Evolutionary conservation across 92 coral and sea anemone genomes (phyloP), one percentile per base, ranked within the genome.

Genomic region (Porites rus): DNA sequence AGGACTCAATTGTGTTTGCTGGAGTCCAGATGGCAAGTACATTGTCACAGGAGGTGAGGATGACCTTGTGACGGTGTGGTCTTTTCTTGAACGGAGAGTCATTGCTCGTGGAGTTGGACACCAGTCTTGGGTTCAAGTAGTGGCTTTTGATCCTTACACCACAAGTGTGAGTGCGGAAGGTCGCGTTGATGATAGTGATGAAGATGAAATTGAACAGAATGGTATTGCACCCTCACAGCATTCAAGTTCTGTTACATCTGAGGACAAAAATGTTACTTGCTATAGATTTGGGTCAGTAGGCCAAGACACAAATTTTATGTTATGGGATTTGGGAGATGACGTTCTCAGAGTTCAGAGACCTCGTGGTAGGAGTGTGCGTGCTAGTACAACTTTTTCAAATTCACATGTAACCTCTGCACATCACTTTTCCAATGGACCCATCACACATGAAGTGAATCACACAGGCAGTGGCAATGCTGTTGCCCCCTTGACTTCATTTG

Each of bases 11-110:
- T 97, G 99, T 86, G 98, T 95, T 31, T 97, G 98, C 79, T 97
- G 99, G 99, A 97, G 99, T 78, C 99, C 99, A 2, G 99, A 97
- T 78, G 99, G 99, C 24, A 95, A 97, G 90, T 97, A 97, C 70
- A 88, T 97, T 53, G 99, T 97, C 7, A 92, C 95, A 8, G 99
- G 98, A 56, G 99, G 99, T 1, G 99, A 97, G 81, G 99, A 97
- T 80, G 99, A 97, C 51, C 92, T 97, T 17, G 96, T 97, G 10
- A 95, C 98, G 18, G 99, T 95, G 9, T 97, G 98, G 96, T 95
- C 98, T n/a, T 97, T 97, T 83, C 77, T 62, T 25, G 99, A 97
- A 80, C 89, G 94, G 63, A 87, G 94, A 63, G 97, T 97, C 53
- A 97, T 97, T 76, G 99, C 99, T 7, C 86, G 99, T 71, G 99